These are phyloP conservation scores for Dolichoris vasculosae DNA, from an alignment of 1,140 invertebrate species.

Conservation along the genomic window DNA sequence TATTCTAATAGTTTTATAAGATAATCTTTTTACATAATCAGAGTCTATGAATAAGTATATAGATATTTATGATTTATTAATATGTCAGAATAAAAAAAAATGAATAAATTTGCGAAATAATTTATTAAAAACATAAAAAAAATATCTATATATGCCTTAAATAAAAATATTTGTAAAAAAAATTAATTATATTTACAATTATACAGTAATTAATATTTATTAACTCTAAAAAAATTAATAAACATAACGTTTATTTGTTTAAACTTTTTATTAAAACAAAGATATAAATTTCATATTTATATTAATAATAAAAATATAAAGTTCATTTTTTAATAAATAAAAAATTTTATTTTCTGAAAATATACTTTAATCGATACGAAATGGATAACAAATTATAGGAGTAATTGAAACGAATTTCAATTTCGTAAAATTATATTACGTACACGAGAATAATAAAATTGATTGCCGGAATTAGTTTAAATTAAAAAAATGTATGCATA, in stretches of 20 bases:
- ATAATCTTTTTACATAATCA: constrained; percentile 33
- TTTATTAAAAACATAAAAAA: not conserved
- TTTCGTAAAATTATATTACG: not conserved
- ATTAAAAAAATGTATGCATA: not conserved
- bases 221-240: too few relatives aligned
- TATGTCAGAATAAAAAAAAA: not conserved
- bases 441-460: not conserved
- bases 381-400: not conserved
- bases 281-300: too few relatives aligned
- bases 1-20: constrained; percentile 25
- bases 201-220: too few relatives aligned
- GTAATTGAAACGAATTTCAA: not conserved
- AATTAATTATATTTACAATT: too few relatives aligned
- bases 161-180: too few relatives aligned
- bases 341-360: not conserved
- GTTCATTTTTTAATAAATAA: not conserved
- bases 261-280: too few relatives aligned
- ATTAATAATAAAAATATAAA: not conserved
- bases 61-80: not conserved
- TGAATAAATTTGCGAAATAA: not conserved
- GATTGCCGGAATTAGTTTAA: not conserved
- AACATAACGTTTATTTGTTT: not conserved
- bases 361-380: not conserved
- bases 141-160: too few relatives aligned
- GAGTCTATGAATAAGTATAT: not conserved